Conservation (phyloP, 92 coral and sea anemone genomes). For the Montipora capitata region DNA sequence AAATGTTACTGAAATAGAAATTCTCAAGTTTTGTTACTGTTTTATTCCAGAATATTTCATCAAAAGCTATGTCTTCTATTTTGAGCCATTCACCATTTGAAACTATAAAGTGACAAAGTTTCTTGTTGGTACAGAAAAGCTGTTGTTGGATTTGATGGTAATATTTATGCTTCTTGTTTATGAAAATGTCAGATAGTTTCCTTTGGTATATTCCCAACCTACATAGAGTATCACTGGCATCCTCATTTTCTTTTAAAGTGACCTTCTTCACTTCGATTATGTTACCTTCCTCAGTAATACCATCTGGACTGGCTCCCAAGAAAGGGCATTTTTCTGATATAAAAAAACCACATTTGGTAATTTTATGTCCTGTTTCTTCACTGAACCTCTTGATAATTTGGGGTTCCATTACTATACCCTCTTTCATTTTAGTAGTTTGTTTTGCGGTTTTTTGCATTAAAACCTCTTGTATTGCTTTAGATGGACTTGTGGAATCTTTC, state of each 20-base stretch:
- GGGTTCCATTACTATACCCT: conserved; percentile 72
- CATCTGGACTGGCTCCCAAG: conserved; percentile 77
- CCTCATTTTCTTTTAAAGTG: conserved; percentile 55
- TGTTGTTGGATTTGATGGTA: conserved; percentile 64
- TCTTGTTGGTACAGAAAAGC: conserved; percentile 68
- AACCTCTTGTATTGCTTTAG: conserved; percentile 71
- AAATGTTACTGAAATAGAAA: conserved; percentile 52
- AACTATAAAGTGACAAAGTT: conserved; percentile 79
- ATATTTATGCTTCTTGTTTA: conserved; percentile 50
- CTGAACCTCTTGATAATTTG: conserved; percentile 34
- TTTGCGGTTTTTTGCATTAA: conserved; percentile 49
- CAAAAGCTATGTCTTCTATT: conserved; percentile 48
- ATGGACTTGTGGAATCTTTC: conserved; percentile 68
- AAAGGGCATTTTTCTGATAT: conserved; percentile 47
- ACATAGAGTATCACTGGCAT: conserved; percentile 23
- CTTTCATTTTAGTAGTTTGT: conserved; percentile 63
- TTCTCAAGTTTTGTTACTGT: conserved; percentile 19
- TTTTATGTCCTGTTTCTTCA: conserved; percentile 7
- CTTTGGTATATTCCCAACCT: conserved; percentile 45
- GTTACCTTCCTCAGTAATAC: conserved; percentile 41
- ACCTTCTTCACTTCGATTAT: conserved; percentile 59
- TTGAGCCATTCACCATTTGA: conserved; percentile 18
- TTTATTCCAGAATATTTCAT: conserved; percentile 52
- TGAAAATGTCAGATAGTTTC: background rate
- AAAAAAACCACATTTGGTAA: conserved; percentile 58